Conservation (phyloP, 2,888 invertebrate genomes). For the Leptopilina drosophilae region DNA sequence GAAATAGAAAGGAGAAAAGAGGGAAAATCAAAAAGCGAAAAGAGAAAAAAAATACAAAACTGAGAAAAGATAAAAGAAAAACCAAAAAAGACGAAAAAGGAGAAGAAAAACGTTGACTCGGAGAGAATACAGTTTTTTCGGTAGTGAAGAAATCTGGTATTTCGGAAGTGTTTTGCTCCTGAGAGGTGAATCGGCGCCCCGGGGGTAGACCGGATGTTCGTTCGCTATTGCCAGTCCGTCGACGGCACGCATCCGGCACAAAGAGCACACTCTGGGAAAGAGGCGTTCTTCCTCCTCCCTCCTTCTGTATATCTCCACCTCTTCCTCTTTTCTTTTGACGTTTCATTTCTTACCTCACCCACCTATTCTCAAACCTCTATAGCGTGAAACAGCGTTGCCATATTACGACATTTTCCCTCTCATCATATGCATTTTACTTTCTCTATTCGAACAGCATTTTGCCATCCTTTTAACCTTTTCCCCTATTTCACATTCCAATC, state of each 20-base stretch:
- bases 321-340: conserved; percentile 49
- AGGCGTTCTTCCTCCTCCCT: conserved; percentile 59
- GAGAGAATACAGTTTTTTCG: too few species aligned
- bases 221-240: conserved; percentile 71
- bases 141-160: neutral
- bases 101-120: too few species aligned
- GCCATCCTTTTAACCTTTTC: neutral
- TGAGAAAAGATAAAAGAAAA: too few species aligned
- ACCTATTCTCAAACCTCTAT: conserved; percentile 7
- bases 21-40: too few species aligned
- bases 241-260: conserved; percentile 71
- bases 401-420: conserved; percentile 37
- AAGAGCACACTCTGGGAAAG: conserved; percentile 70
- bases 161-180: conserved; percentile 36
- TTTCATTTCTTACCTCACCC: conserved; percentile 48
- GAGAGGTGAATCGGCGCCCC: conserved; percentile 67
- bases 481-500: neutral
- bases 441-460: neutral
- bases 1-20: too few species aligned
- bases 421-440: conserved; percentile 21
- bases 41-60: too few species aligned
- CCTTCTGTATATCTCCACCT: conserved; percentile 43
- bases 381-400: conserved; percentile 30
- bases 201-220: conserved; percentile 71
- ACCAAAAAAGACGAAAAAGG: too few species aligned